Evolutionary conservation across 2,113 vertebrate genomes (phyloP).

Genomic region (Melozone crissalis): DNA sequence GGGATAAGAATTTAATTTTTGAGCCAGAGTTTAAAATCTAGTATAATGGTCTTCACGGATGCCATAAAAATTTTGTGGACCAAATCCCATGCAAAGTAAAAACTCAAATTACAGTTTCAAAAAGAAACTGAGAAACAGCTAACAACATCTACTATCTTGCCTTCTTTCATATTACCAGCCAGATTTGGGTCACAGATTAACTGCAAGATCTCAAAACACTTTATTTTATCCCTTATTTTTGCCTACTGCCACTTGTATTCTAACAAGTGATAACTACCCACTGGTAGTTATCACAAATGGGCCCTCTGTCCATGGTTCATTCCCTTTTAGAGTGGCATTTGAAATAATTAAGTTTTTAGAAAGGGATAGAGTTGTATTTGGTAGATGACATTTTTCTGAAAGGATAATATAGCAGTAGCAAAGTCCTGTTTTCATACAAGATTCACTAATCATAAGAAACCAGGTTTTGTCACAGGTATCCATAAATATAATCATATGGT

Average conservation of each 20-base stretch:
- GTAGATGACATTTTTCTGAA: neutral
- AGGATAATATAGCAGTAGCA: neutral
- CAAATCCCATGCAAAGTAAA: neutral
- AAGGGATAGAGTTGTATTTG: neutral
- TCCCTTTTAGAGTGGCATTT: neutral
- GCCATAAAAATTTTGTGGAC: neutral
- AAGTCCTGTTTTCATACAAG: neutral
- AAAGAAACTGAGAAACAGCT: neutral
- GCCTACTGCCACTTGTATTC: rapidly evolving
- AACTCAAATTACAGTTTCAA: neutral
- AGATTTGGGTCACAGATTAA: neutral
- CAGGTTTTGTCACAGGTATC: neutral
- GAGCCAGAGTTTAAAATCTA: neutral
- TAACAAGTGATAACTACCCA: neutral
- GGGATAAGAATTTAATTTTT: neutral
- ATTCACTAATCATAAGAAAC: neutral
- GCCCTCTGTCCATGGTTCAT: neutral
- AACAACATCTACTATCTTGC: neutral
- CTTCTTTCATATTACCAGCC: neutral
- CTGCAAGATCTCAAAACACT: neutral
- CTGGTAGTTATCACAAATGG: neutral
- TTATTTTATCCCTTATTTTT: neutral
- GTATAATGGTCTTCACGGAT: neutral
- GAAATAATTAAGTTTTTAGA: neutral
- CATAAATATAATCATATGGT: constrained; percentile 30